phyloP scores from a whole-genome alignment of 2,113 vertebrate genomes.

The Andinoacara biseriatus region DNA sequence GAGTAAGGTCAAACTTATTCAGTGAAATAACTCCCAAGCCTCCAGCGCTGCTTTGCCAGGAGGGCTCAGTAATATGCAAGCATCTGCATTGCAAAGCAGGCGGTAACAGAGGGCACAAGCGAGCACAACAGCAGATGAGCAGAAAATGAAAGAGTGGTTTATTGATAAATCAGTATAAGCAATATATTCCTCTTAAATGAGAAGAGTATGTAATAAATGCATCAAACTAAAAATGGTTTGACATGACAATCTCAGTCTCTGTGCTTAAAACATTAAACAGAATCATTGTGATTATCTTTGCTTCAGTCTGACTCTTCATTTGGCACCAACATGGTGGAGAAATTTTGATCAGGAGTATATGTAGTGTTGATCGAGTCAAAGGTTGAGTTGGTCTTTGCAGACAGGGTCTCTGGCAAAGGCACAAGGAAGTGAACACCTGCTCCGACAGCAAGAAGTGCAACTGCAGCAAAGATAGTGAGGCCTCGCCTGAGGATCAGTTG shows the following conservation, averaged over 20 bases:
- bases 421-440: constrained; percentile 56
- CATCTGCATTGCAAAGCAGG: background rate
- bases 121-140: background rate
- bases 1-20: background rate
- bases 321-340: constrained; percentile 18
- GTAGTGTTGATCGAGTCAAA: constrained; percentile 58
- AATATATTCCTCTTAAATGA: background rate
- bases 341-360: constrained; percentile 10
- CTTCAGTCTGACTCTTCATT: constrained; percentile 18
- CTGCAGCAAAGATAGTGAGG: constrained; percentile 54
- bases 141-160: background rate
- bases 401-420: constrained; percentile 56
- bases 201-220: background rate
- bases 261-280: constrained; percentile 30
- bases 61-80: background rate
- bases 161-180: background rate
- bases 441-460: constrained; percentile 69
- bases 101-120: background rate
- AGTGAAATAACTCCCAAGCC: background rate
- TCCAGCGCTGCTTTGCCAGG: background rate
- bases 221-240: constrained; percentile 2
- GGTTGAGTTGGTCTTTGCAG: constrained; percentile 57
- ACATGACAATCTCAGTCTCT: background rate
- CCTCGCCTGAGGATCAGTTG: constrained; percentile 79
- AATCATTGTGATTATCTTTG: background rate